phyloP scores from a whole-genome alignment of 2,113 vertebrate genomes.

The Archilochus colubris region DNA sequence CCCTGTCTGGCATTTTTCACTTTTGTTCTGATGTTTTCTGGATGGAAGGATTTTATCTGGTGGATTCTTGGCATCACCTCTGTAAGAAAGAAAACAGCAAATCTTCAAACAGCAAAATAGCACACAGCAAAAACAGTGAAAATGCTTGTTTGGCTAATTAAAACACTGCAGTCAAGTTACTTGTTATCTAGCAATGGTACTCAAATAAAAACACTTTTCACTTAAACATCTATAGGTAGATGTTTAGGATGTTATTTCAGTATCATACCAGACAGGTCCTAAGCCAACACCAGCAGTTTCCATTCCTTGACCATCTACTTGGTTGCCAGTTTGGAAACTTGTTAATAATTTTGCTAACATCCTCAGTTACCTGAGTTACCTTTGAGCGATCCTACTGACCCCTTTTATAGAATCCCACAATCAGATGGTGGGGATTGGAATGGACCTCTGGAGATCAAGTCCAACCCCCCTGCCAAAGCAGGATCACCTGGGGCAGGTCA shows the following conservation, averaged over 20 bases:
- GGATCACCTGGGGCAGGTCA: too few relatives aligned
- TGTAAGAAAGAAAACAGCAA: constrained; percentile 35
- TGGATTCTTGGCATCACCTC: constrained; percentile 41
- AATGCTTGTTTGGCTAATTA: neutral
- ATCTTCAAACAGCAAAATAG: neutral
- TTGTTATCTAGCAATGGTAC: neutral
- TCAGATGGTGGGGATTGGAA: too few relatives aligned
- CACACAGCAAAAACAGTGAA: neutral
- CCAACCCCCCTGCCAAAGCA: too few relatives aligned
- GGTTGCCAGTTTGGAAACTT: neutral
- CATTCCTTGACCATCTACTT: neutral
- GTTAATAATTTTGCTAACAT: neutral
- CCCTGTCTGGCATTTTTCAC: constrained; percentile 22
- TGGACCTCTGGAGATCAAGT: too few relatives aligned
- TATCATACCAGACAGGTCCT: neutral
- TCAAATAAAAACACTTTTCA: neutral
- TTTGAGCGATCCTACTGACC: neutral
- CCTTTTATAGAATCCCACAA: neutral
- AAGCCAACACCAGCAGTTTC: neutral
- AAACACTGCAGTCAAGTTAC: neutral
- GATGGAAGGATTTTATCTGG: constrained; percentile 29
- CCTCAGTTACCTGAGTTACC: neutral
- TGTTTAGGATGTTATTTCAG: neutral
- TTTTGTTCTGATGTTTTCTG: constrained; percentile 49
- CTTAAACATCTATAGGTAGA: neutral